phyloP scores from a whole-genome alignment of 2,113 vertebrate genomes.

The Verasper variegatus region DNA sequence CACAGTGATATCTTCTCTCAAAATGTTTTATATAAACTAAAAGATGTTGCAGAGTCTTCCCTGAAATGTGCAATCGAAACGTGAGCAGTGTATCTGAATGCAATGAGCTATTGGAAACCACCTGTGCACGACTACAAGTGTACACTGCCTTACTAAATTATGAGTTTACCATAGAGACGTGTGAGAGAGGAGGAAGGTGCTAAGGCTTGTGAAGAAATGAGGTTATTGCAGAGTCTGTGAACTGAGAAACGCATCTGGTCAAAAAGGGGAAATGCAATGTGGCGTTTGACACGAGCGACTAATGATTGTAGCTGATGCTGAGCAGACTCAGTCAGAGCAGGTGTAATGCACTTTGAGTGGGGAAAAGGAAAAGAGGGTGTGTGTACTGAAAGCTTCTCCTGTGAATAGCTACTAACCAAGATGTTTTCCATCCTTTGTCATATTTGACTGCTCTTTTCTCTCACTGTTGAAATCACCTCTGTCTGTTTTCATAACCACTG shows the following conservation, averaged over 20 bases:
- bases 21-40: constrained; percentile 3
- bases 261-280: constrained; percentile 32
- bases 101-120: constrained; percentile 3
- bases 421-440: constrained; percentile 36
- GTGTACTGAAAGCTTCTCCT: constrained; percentile 38
- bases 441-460: constrained; percentile 31
- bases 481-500: constrained; percentile 38
- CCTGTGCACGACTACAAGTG: constrained; percentile 8
- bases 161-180: constrained; percentile 11
- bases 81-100: constrained; percentile 13
- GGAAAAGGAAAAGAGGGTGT: constrained; percentile 18
- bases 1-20: constrained; percentile 16
- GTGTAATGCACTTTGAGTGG: constrained; percentile 53
- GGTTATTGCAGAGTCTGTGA: constrained; percentile 18
- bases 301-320: constrained; percentile 65
- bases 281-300: constrained; percentile 43
- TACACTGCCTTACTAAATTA: constrained; percentile 37
- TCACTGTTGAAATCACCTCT: constrained; percentile 28
- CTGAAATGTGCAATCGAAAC: constrained; percentile 5
- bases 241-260: not conserved
- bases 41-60: not conserved
- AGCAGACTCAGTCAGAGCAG: constrained; percentile 26
- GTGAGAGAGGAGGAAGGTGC: constrained; percentile 8
- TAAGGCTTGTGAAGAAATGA: constrained; percentile 29
- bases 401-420: constrained; percentile 50